Evolutionary conservation across 2,113 vertebrate species (phyloP).

Genomic region (Callipepla californica): DNA sequence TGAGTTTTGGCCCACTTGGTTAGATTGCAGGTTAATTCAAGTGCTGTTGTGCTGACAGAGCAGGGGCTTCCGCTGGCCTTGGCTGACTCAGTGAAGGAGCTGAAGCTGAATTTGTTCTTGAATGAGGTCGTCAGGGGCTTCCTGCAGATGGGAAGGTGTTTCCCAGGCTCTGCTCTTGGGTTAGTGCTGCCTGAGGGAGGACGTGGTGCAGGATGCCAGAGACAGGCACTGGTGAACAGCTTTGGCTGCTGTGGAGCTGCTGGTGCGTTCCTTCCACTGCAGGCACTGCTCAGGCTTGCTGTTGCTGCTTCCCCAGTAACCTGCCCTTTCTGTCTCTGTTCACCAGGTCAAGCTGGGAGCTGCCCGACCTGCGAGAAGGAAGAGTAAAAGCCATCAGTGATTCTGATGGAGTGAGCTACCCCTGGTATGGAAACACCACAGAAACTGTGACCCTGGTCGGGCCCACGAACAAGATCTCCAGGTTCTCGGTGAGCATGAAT

Average conservation of each 20-base stretch:
- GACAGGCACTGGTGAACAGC: neutral
- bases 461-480: constrained; percentile 92
- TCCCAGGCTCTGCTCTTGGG: neutral
- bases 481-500: constrained; percentile 97
- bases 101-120: neutral
- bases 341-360: constrained; percentile 96
- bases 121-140: neutral
- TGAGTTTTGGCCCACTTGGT: neutral
- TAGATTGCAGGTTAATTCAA: neutral
- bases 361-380: constrained; percentile 93
- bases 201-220: neutral
- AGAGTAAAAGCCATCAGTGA: constrained; percentile 97
- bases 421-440: constrained; percentile 98
- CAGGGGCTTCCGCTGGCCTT: neutral
- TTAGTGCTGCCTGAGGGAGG: no score
- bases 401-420: constrained; percentile 97
- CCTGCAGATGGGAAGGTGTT: neutral
- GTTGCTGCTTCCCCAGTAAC: neutral
- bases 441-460: constrained; percentile 95
- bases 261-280: neutral
- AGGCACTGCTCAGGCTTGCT: rapidly evolving
- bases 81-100: neutral
- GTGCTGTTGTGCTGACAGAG: neutral
- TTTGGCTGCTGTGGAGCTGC: neutral
- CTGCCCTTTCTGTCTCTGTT: neutral